Evolutionary conservation across 2,888 invertebrate genomes (phyloP), one percentile per base, ranked within the genome.

Genomic region (Eristalinus aeneus): DNA sequence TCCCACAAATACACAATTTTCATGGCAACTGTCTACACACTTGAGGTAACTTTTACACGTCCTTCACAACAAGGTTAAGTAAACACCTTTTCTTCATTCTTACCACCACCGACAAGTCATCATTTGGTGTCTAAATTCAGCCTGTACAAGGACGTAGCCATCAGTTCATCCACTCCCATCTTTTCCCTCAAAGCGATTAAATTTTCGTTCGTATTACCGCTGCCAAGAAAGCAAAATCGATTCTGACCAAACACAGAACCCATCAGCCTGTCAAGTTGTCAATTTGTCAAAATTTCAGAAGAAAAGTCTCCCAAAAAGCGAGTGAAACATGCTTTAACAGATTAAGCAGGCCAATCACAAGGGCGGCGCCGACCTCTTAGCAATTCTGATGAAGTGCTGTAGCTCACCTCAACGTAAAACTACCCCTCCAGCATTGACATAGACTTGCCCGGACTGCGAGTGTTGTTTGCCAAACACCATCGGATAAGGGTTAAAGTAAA

Each of bases 401-500:
- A 16, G 34, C 36, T 5, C 46, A 32, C 54, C 54, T 39, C 12
- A n/a, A 34, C 23, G 16, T 20, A 6, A 23, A 11, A 16, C 16
- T 20, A 23, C 34, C 12, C 53, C 12, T 6, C 39, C 22, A 5
- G 27, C 46, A 4, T 34, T n/a, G 22, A 5, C 63, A 34, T 9
- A 36, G 23, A 34, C n/a, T 34, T 23, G 58, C 23, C 12, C 23
- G 12, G 12, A 22, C 22, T 31, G 10, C 6, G 20, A 1, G 34
- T 46, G 27, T 27, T 67, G 9, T 23, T 39, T 31, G 23, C 10
- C 11, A 23, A 22, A 20, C 10, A 32, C 46, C 23, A 71, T 64
- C 71, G 63, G 73, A 73, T 73, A 80, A 80, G 79, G 79, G 67
- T 80, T 80, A 68, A 80, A 80, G 64, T 22, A 16, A 63, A 54